Percentiles rank a stretch among this genome's conserved stretches.
These are phyloP conservation scores for Lobophora halterata DNA, from an alignment of 2,888 invertebrate genomes.

Conservation along the genomic window DNA sequence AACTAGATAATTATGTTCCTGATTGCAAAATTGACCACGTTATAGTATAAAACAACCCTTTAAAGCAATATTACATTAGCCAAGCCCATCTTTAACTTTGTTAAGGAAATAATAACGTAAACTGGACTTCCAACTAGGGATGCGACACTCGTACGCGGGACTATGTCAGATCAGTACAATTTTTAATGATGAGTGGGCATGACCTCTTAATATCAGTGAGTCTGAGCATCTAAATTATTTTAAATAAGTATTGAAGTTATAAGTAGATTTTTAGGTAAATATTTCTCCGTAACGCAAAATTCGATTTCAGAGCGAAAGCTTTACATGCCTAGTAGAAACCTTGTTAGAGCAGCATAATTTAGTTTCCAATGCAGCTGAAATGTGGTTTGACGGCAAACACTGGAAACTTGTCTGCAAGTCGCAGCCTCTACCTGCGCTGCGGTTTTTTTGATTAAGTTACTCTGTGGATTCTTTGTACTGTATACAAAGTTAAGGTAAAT, in stretches of 20 bases:
- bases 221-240: too few species aligned
- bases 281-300: too few species aligned
- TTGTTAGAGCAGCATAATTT: slow-evolving; percentile 50
- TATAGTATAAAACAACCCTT: slow-evolving; percentile 16
- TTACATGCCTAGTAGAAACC: slow-evolving; percentile 7
- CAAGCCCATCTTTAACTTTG: slow-evolving; percentile 42
- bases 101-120: slow-evolving; percentile 51
- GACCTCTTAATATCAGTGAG: too few species aligned
- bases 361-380: slow-evolving; percentile 64
- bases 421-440: slow-evolving; percentile 36
- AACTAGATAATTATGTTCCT: slow-evolving; percentile 6
- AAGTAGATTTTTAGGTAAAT: too few species aligned
- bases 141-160: neutral
- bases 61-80: slow-evolving; percentile 38
- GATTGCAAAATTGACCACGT: slow-evolving; percentile 11
- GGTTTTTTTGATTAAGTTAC: slow-evolving; percentile 14
- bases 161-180: slow-evolving; percentile 31
- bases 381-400: slow-evolving; percentile 59
- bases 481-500: too few species aligned
- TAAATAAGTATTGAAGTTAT: too few species aligned
- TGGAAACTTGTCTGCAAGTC: slow-evolving; percentile 35
- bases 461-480: too few species aligned
- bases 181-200: too few species aligned
- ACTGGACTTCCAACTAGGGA: slow-evolving; percentile 26
- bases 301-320: slow-evolving; percentile 1